Conservation (phyloP, 2,888 invertebrate genomes). For the Macrosiphum euphorbiae region DNA sequence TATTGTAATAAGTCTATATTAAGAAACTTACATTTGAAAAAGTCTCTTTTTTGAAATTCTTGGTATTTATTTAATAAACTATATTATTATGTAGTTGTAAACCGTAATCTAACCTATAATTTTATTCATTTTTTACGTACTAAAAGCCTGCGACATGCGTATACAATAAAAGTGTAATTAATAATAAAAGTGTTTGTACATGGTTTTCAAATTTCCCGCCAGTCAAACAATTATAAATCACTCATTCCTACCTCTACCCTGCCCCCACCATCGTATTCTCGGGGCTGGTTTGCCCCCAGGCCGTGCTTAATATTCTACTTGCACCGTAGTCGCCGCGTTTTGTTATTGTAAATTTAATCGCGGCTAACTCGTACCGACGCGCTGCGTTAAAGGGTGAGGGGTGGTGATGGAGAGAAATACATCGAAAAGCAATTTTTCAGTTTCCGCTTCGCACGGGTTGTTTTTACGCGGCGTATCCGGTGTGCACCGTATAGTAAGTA, state of each 20-base stretch:
- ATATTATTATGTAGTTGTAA: not conserved
- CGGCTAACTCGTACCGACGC: not conserved
- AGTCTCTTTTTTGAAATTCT: not conserved
- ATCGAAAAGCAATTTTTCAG: conserved; percentile 60
- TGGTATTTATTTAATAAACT: not conserved
- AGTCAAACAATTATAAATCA: not conserved
- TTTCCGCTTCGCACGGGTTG: conserved; percentile 60
- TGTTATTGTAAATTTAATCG: conserved; percentile 10
- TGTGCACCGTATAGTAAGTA: not conserved
- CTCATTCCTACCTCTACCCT: not conserved
- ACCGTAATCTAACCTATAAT: not conserved
- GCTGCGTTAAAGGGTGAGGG: not conserved
- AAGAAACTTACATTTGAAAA: not conserved
- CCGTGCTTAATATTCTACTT: not conserved
- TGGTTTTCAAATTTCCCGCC: not conserved
- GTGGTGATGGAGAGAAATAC: not conserved
- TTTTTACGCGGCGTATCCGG: conserved; percentile 45
- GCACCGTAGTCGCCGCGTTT: not conserved
- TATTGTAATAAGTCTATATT: not conserved
- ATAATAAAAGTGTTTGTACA: not conserved
- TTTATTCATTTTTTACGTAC: not conserved
- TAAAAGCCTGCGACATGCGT: not conserved
- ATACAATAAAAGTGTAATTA: not conserved
- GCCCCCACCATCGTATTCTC: not conserved
- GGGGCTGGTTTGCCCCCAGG: not conserved